These are phyloP conservation scores for Thecocarcelia acutangulata DNA, from an alignment of 2,888 invertebrate genomes.

Conservation along the genomic window DNA sequence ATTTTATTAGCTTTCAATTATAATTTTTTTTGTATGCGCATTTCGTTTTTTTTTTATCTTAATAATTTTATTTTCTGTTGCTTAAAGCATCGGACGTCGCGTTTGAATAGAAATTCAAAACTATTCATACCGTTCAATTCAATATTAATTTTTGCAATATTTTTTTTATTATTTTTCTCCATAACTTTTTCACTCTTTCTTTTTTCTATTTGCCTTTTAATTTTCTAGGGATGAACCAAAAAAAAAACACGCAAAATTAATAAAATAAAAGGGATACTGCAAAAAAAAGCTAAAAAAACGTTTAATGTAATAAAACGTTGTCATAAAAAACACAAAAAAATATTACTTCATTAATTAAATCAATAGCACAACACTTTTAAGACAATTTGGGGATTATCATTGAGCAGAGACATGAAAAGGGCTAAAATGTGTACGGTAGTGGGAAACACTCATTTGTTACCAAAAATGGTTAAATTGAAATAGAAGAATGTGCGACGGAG, in stretches of 20 bases:
- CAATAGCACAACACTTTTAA: conserved; percentile 57
- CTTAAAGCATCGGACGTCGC: conserved; percentile 18
- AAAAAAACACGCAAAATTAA: conserved; percentile 59
- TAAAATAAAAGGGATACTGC: conserved; percentile 29
- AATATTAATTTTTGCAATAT: conserved; percentile 55
- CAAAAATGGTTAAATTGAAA: conserved; percentile 6
- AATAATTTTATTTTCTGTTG: too few relatives aligned
- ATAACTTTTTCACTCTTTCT: conserved; percentile 1
- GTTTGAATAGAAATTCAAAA: conserved; percentile 57
- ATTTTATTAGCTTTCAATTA: conserved; percentile 14
- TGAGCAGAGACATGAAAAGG: neutral
- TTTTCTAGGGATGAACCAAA: conserved; percentile 6
- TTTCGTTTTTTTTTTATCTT: neutral
- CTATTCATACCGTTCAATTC: conserved; percentile 56
- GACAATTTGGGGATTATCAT: conserved; percentile 63
- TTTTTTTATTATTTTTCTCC: conserved; percentile 30
- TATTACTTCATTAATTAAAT: conserved; percentile 47
- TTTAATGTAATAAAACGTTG: conserved; percentile 5
- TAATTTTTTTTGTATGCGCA: conserved; percentile 2
- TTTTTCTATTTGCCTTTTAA: conserved; percentile 28
- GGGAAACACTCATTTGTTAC: neutral
- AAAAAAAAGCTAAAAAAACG: conserved; percentile 3
- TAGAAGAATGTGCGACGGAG: conserved; percentile 13
- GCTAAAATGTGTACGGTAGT: neutral
- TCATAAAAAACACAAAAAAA: conserved; percentile 14